A percentile compares a stretch with the other conserved stretches of the same genome.
phyloP scores from a whole-genome alignment of 1,140 invertebrate genomes.

The Atta cephalotes region DNA sequence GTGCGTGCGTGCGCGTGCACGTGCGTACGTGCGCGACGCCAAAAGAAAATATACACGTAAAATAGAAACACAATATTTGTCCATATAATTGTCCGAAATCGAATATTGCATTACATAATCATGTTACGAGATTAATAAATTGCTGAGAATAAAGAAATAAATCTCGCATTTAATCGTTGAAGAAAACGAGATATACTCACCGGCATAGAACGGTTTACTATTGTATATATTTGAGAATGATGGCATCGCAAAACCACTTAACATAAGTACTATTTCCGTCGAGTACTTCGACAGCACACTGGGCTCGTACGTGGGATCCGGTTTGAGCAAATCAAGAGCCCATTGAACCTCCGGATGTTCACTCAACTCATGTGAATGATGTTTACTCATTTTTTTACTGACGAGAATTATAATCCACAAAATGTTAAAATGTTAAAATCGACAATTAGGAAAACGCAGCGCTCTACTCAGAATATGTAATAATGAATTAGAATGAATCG shows the following conservation, averaged over 20 bases:
- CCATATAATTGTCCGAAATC: not conserved
- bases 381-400: constrained; percentile 25
- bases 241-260: constrained; percentile 30
- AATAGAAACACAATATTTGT: not conserved
- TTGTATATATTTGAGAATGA: not conserved
- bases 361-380: constrained; percentile 29
- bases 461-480: not conserved
- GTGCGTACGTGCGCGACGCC: not conserved
- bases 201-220: constrained; percentile 40
- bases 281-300: constrained; percentile 64
- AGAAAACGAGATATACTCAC: constrained; percentile 53
- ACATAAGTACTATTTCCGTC: not conserved
- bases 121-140: not conserved
- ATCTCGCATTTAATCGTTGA: not conserved
- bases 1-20: no score
- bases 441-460: not conserved
- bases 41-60: not conserved
- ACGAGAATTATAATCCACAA: not conserved
- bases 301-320: constrained; percentile 68
- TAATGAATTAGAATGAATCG: not conserved
- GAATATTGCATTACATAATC: constrained; percentile 17
- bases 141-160: no score
- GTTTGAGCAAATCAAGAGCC: constrained; percentile 79
- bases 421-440: not conserved
- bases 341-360: constrained; percentile 78